phyloP scores from a whole-genome alignment of 2,113 vertebrate species.

The Tragulus kanchil region DNA sequence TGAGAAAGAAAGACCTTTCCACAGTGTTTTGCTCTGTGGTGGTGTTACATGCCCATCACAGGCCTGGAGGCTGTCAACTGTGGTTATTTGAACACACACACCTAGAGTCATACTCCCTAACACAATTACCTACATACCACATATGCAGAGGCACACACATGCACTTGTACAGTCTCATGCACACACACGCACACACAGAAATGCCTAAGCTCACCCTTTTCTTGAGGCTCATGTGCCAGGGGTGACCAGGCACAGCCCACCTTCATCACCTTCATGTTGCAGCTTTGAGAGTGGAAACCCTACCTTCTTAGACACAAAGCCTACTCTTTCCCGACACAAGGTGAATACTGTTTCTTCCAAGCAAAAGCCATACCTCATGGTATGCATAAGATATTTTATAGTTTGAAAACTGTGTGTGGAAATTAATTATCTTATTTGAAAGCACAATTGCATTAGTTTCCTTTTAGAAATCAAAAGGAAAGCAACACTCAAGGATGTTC shows the following conservation, averaged over 20 bases:
- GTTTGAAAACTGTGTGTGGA: background rate
- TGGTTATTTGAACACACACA: background rate
- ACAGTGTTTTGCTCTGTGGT: background rate
- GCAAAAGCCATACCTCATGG: background rate
- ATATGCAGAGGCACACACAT: background rate
- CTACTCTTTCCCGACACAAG: background rate
- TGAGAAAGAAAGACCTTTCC: background rate
- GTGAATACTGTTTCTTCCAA: background rate
- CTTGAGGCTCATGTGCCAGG: background rate
- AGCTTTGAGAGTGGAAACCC: background rate
- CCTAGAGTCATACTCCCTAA: background rate
- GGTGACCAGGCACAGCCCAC: background rate
- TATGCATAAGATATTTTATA: background rate
- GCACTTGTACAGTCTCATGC: background rate
- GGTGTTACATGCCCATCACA: background rate
- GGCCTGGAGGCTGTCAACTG: background rate
- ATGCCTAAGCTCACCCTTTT: background rate
- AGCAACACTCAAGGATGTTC: background rate
- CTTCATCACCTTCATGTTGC: background rate
- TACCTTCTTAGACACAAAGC: background rate
- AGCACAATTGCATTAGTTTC: background rate
- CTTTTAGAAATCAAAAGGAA: conserved; percentile 32
- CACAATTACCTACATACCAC: background rate
- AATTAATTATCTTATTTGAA: conserved; percentile 21
- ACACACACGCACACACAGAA: background rate